Evolutionary conservation across 2,113 vertebrate species (phyloP), one percentile per base, ranked within the genome.

Genomic region (Verasper variegatus): DNA sequence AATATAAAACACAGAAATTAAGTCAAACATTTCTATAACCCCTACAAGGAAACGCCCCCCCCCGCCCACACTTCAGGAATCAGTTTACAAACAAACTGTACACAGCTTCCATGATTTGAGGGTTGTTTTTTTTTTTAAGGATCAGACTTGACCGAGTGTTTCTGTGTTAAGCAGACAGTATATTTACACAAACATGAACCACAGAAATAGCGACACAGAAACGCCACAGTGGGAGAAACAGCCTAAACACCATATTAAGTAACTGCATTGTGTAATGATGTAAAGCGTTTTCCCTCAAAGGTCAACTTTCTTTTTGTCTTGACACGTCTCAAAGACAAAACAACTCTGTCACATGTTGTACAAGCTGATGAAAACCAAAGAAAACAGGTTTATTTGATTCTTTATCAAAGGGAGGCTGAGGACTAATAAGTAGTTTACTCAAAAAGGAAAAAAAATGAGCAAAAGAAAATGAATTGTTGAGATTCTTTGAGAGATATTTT

Each of bases 1-100:
- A 95, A 95, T 95, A 95, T 92, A 95, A 95, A 95, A 95, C 92
- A 92, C 86, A 94, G 91, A 93, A 94, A 94, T 94, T 89, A 93
- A 93, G 91, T 91, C 91, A 89, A 89, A 95, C 92, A 92, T 92
- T 93, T 92, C 87, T 88, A 81, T 86, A 90, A 87, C 81, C 85
- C 81, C 86, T 87, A 92, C 69, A 81, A 82, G 91, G 88, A 86
- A 82, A 84, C 76, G 71, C 27, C 27, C 78, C 59, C 27, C 78
- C 59, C 68, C 62, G 37, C 62, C 57, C 74, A 54, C 55, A 78
- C 67, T 80, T 88, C 83, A 86, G 81, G 82, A 89, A 89, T 91
- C 86, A 72, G 86, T 86, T 86, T 57, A 85, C 82, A 86, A 80
- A 85, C 82, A 81, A 54, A 87, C 88, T 81, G 83, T 84, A 89